These are phyloP conservation scores for Enhydra lutris DNA, from an alignment of 2,113 vertebrate genomes.

Conservation along the genomic window DNA sequence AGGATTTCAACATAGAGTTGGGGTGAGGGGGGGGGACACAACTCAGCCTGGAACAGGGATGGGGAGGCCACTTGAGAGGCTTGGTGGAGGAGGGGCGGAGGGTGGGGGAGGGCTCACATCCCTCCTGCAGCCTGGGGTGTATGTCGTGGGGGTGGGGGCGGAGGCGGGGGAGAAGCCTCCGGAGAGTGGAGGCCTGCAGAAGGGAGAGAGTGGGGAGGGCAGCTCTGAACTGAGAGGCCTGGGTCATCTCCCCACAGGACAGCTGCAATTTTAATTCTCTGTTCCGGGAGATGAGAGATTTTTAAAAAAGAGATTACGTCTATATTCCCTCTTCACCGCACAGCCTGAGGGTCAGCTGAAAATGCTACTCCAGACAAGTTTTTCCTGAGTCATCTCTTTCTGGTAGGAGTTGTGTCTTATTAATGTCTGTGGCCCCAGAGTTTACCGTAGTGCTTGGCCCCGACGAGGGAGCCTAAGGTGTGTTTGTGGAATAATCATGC, in stretches of 20 bases:
- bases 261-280: background rate
- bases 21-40: too few species aligned
- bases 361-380: background rate
- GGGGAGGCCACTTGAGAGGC: background rate
- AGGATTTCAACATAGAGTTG: background rate
- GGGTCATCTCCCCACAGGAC: fast-evolving
- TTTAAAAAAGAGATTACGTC: background rate
- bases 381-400: background rate
- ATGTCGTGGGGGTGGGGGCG: background rate
- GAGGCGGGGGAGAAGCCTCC: background rate
- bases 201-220: background rate
- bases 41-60: background rate
- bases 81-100: background rate
- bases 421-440: background rate
- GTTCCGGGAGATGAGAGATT: background rate
- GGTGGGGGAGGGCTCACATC: background rate
- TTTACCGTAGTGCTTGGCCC: background rate
- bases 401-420: background rate
- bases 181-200: background rate
- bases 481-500: background rate
- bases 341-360: background rate
- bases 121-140: background rate
- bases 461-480: background rate
- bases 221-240: background rate
- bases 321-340: background rate